phyloP scores from a whole-genome alignment of 2,888 invertebrate genomes.

The Flabesymbios commensalis region DNA sequence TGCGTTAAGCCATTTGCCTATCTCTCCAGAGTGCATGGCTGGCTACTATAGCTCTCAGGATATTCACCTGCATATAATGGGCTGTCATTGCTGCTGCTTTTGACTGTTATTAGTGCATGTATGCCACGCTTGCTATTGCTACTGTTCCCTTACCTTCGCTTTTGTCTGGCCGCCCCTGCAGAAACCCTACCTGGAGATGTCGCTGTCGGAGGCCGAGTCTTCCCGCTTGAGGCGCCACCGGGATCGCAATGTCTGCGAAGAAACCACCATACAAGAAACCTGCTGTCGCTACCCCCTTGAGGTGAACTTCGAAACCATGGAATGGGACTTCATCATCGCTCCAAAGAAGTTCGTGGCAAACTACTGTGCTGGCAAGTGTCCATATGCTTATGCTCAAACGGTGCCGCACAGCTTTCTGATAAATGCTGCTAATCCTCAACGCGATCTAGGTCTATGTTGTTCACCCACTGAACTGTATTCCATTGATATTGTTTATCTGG shows the following conservation, averaged over 20 bases:
- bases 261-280: slow-evolving; percentile 71
- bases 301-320: slow-evolving; percentile 92
- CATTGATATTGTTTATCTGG: slow-evolving; percentile 21
- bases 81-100: too few species aligned
- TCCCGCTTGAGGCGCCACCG: background rate
- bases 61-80: too few species aligned
- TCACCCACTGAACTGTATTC: slow-evolving; percentile 70
- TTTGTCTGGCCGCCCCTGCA: too few species aligned
- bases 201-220: background rate
- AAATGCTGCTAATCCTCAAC: too few species aligned
- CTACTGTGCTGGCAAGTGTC: slow-evolving; percentile 95
- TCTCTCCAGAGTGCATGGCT: too few species aligned
- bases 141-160: too few species aligned
- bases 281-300: slow-evolving; percentile 93
- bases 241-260: slow-evolving; percentile 15
- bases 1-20: too few species aligned
- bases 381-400: slow-evolving; percentile 67
- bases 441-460: slow-evolving; percentile 90
- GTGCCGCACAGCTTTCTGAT: slow-evolving; percentile 1
- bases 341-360: slow-evolving; percentile 93
- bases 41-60: too few species aligned
- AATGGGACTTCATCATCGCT: slow-evolving; percentile 97
- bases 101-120: too few species aligned
- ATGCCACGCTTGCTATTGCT: too few species aligned
- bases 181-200: slow-evolving; percentile 19